Evolutionary conservation across 1,140 invertebrate species (phyloP).

Genomic region (Oedothorax gibbosus): DNA sequence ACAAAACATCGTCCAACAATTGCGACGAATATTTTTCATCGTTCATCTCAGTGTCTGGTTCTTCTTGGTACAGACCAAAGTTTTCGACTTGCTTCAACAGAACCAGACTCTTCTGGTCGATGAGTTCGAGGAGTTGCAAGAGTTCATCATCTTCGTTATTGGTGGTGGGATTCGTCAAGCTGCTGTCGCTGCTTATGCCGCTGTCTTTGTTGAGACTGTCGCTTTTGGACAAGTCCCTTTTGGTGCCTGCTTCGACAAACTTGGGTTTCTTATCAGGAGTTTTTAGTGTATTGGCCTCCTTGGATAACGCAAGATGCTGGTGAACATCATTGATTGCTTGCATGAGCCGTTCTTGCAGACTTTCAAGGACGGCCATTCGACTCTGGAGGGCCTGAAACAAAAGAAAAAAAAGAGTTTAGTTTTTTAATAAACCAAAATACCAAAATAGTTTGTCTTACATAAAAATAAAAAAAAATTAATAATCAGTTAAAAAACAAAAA

Average conservation of each 20-base stretch:
- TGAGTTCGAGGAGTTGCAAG: slow-evolving; percentile 41
- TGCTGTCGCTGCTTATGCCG: slow-evolving; percentile 39
- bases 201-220: slow-evolving; percentile 55
- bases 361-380: slow-evolving; percentile 56
- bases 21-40: not conserved
- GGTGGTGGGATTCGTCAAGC: not conserved
- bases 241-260: not conserved
- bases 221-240: slow-evolving; percentile 28
- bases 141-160: slow-evolving; percentile 48
- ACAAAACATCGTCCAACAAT: slow-evolving; percentile 31
- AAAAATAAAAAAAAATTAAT: not conserved
- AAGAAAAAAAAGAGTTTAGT: not conserved
- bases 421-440: not conserved
- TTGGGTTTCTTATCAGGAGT: slow-evolving; percentile 22
- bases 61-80: not conserved
- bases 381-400: slow-evolving; percentile 51
- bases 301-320: slow-evolving; percentile 28
- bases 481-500: too few relatives aligned
- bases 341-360: slow-evolving; percentile 53
- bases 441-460: not conserved
- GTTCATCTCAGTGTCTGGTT: not conserved
- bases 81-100: slow-evolving; percentile 48
- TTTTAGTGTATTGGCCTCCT: not conserved
- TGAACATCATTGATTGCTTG: slow-evolving; percentile 49
- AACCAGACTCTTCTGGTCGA: slow-evolving; percentile 51